Percentiles rank a stretch among this genome's conserved stretches.
Conservation (phyloP, 2,113 vertebrate species). For the Psittacus erithacus region DNA sequence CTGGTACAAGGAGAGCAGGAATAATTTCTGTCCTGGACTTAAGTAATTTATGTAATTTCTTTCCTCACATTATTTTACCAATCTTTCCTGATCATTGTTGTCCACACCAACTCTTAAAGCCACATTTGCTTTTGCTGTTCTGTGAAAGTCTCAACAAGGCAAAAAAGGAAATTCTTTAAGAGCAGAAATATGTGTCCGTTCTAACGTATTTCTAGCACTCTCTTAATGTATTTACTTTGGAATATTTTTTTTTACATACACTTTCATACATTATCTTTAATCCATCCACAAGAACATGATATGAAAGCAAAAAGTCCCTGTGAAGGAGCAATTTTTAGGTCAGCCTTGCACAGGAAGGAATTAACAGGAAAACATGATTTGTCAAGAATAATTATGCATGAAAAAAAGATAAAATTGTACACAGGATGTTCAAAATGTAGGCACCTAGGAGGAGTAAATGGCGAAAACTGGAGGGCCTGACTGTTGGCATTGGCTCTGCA, state of each 20-base stretch:
- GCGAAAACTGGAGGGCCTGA: not conserved
- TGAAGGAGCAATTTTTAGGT: not conserved
- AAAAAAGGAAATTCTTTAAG: not conserved
- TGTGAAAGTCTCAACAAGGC: not conserved
- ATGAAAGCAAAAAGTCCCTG: not conserved
- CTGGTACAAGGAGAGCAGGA: not conserved
- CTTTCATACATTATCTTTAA: not conserved
- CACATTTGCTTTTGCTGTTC: not conserved
- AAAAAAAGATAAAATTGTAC: not conserved
- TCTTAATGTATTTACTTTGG: conserved; percentile 19
- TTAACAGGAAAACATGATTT: not conserved
- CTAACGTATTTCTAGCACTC: not conserved
- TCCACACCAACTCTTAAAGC: not conserved
- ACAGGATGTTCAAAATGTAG: not conserved
- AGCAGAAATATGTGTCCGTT: not conserved
- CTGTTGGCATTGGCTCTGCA: not conserved
- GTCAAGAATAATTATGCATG: not conserved
- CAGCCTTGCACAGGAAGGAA: not conserved
- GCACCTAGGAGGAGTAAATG: not conserved
- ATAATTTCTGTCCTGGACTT: not conserved
- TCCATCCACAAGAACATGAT: not conserved
- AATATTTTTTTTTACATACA: not conserved
- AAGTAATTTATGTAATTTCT: not conserved
- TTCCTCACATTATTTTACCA: not conserved
- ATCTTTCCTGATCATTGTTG: not conserved